phyloP scores from a whole-genome alignment of 1,140 invertebrate genomes.

The Pemphigus obesinymphae region DNA sequence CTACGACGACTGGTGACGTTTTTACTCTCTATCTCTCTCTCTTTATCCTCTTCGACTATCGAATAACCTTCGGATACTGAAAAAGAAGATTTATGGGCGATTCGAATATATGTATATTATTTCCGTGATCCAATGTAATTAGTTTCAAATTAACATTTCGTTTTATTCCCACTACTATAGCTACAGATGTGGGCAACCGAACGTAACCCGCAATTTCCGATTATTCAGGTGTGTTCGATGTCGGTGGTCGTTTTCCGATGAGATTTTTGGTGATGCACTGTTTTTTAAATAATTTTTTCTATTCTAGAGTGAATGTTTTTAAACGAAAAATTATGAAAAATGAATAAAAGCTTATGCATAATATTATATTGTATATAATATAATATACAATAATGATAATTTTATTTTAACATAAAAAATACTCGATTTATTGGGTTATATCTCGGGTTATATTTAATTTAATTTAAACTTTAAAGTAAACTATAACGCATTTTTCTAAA shows the following conservation, averaged over 20 bases:
- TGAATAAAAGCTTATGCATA: not conserved
- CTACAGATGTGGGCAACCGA: not conserved
- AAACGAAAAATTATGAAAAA: not conserved
- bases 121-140: conserved; percentile 1
- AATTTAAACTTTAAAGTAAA: too few species aligned
- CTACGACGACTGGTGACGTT: too few species aligned
- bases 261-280: too few species aligned
- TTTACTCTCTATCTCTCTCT: too few species aligned
- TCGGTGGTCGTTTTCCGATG: conserved; percentile 12
- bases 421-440: too few species aligned
- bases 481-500: too few species aligned
- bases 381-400: not conserved
- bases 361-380: not conserved
- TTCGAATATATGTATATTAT: not conserved
- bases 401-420: too few species aligned
- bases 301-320: not conserved
- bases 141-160: conserved; percentile 4
- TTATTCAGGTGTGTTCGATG: not conserved
- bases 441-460: too few species aligned
- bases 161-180: not conserved
- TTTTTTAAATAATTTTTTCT: not conserved
- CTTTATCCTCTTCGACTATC: too few species aligned
- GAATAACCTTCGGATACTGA: too few species aligned
- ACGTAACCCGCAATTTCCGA: conserved; percentile 13
- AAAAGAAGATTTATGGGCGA: too few species aligned